Base-by-base conservation (phyloP, 2,797 vertebrate genomes). In the Galago senegalensis region DNA sequence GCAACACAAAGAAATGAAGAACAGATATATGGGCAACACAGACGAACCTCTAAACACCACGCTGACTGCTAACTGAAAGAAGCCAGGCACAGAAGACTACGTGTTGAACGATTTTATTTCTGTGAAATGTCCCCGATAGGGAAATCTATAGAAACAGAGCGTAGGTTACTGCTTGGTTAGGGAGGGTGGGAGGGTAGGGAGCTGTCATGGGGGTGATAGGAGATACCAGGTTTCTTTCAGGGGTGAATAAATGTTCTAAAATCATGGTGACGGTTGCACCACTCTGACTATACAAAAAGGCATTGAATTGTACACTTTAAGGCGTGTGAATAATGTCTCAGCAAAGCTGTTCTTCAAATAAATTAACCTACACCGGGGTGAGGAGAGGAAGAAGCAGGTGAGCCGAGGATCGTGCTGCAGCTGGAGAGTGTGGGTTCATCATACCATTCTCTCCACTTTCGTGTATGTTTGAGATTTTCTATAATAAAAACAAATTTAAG, bases 1-100 rank as follows among this genome's bases (percentile, higher is more conserved):
- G 18, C 65, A 76, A 49, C 63, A 82, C 60, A 91, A 94, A 67
- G 67, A 61, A 95, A 85, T 67, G 23, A 95, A 83, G 11, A n/a
- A 46, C 34, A 43, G 37, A 25, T 73, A 31, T 7, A 21, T 73
- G 16, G 23, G 58, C 12, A 77, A 75, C 27, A 69, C 14, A 18
- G 17, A n/a, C 72, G 37, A 84, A 69, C 14, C 46, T 77, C 3
- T 25, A 77, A 94, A 85, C 14, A 63, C 29, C 72, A 34, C 43
- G 18, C 37, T 20, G 34, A 79, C 56, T 79, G 11, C n/a, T 80
- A 61, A 89, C 2, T 80, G 21, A 86, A 83, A 82, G 88, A 93
- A 96, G 34, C 56, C 40, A 58, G n/a, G 43, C 34, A 56, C 11
- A 89, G 75, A 84, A 93, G 77, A 70, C 37, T 53, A 37, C 4